Evolutionary conservation across 2,888 invertebrate genomes (phyloP).

Genomic region (Orchesellides sinensis): DNA sequence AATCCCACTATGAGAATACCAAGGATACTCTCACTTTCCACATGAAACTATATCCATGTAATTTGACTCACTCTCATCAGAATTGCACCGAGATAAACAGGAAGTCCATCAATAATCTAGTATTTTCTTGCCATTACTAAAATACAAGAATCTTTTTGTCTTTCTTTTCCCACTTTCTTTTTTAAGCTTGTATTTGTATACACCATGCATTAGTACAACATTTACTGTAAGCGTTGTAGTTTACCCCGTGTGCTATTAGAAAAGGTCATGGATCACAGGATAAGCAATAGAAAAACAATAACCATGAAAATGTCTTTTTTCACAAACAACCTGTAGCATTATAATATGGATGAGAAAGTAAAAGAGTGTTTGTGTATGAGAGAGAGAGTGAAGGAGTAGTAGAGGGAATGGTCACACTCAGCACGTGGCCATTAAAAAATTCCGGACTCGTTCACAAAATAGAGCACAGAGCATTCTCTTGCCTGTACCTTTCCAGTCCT

Average conservation of each 20-base stretch:
- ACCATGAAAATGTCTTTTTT: slow-evolving; percentile 36
- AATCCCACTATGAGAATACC: no score
- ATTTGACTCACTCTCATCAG: not conserved
- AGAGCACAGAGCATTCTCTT: slow-evolving; percentile 49
- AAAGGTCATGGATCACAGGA: slow-evolving; percentile 49
- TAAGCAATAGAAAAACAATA: slow-evolving; percentile 1
- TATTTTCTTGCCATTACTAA: not conserved
- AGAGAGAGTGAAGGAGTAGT: slow-evolving; percentile 29
- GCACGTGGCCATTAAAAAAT: slow-evolving; percentile 74
- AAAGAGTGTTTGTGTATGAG: slow-evolving; percentile 16
- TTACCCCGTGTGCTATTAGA: not conserved
- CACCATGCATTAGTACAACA: no score
- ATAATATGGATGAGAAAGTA: slow-evolving; percentile 59
- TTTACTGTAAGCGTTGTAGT: not conserved
- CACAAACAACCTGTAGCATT: slow-evolving; percentile 73
- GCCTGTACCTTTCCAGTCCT: slow-evolving; percentile 23
- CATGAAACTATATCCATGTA: not conserved
- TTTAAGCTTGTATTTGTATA: no score
- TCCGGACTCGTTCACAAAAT: slow-evolving; percentile 65
- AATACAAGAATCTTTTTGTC: no score
- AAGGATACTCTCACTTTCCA: not conserved
- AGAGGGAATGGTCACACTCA: slow-evolving; percentile 67
- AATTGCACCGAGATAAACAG: not conserved
- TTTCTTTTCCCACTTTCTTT: no score
- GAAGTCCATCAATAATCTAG: not conserved